Percentiles rank a stretch among this genome's conserved stretches.
Evolutionary conservation across 2,113 vertebrate species (phyloP).

Genomic region (Bujurquina vittata): DNA sequence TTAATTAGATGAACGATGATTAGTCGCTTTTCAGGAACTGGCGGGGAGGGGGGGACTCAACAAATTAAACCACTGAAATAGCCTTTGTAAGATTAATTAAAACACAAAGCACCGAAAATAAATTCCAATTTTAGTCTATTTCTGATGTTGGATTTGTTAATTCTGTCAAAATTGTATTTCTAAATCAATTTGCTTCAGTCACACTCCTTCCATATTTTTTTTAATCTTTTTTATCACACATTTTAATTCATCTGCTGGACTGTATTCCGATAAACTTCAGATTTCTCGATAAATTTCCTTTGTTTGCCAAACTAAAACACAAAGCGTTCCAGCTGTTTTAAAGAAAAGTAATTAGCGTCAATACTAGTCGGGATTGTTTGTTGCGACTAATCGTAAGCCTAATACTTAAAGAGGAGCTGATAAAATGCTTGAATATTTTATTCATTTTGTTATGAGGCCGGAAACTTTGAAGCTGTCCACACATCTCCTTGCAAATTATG

Average conservation of each 20-base stretch:
- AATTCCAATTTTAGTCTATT: not conserved
- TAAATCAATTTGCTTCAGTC: not conserved
- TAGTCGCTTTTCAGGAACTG: not conserved
- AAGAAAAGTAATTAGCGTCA: not conserved
- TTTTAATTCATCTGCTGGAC: not conserved
- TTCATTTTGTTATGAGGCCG: not conserved
- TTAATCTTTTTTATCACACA: not conserved
- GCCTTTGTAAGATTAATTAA: not conserved
- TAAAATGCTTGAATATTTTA: not conserved
- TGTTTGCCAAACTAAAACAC: not conserved
- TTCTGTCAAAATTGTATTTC: not conserved
- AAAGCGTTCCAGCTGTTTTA: not conserved
- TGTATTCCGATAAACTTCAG: no score
- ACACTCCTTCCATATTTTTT: not conserved
- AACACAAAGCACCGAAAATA: accelerated
- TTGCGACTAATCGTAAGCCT: not conserved
- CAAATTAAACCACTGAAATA: not conserved
- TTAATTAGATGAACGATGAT: not conserved
- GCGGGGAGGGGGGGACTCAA: not conserved
- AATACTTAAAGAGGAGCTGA: not conserved
- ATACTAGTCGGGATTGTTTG: not conserved
- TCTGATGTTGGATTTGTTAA: not conserved
- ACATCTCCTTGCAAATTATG: not conserved
- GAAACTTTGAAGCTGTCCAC: not conserved
- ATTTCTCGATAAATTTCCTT: not conserved